These are phyloP conservation scores for Stegostoma tigrinum DNA, from an alignment of 2,113 vertebrate species.

Conservation along the genomic window DNA sequence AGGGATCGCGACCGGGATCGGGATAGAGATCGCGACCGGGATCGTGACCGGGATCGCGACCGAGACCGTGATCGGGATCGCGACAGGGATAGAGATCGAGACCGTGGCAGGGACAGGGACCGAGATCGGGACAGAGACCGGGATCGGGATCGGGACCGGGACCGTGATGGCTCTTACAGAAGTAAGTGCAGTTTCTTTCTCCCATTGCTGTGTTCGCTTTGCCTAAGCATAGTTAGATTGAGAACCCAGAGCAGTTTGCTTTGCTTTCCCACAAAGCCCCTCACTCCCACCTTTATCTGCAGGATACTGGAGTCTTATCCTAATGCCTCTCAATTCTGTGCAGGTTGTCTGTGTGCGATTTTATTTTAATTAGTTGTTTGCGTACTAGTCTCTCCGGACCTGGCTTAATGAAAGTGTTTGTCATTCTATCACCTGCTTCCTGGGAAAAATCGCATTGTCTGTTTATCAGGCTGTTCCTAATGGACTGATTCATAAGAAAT, in stretches of 20 bases:
- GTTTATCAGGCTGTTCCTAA: too few relatives aligned
- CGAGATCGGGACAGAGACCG: constrained; percentile 41
- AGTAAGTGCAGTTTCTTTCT: constrained; percentile 52
- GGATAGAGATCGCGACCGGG: constrained; percentile 46
- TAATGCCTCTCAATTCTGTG: neutral
- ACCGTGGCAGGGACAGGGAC: neutral
- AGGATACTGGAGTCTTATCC: neutral
- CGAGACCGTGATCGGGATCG: neutral
- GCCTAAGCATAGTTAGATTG: neutral
- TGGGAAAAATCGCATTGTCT: too few relatives aligned
- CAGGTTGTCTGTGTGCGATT: too few relatives aligned
- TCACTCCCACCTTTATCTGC: neutral
- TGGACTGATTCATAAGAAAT: neutral
- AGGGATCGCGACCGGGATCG: constrained; percentile 48
- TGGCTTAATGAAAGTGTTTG: too few relatives aligned
- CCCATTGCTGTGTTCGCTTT: neutral
- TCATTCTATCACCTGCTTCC: too few relatives aligned
- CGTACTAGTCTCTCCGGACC: too few relatives aligned
- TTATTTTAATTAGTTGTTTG: too few relatives aligned
- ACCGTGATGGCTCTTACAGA: constrained; percentile 57
- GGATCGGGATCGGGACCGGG: constrained; percentile 47
- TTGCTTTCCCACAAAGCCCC: too few relatives aligned
- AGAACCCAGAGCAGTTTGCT: neutral
- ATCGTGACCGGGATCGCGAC: neutral
- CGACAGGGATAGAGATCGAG: neutral